A percentile compares a stretch with the other conserved stretches of the same genome.
These are phyloP conservation scores for Amblyopsis hoosieri DNA, from an alignment of 2,797 vertebrate species.

Conservation along the genomic window DNA sequence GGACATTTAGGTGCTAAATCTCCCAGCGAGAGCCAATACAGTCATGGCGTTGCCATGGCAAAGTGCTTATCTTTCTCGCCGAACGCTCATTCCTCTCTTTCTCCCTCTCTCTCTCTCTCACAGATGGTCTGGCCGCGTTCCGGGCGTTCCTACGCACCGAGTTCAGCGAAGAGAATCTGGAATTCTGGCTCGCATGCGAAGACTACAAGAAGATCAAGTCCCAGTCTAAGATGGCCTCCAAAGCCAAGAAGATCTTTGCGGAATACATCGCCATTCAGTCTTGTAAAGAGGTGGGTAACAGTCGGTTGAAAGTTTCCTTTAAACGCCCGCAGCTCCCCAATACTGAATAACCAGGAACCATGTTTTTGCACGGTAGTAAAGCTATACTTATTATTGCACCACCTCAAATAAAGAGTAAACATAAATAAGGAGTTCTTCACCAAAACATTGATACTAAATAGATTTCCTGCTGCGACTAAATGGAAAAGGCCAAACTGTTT, in stretches of 20 bases:
- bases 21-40: constrained; percentile 34
- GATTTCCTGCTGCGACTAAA: too few relatives aligned
- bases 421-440: too few relatives aligned
- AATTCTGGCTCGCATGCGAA: constrained; percentile 98
- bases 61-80: constrained; percentile 59
- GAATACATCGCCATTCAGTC: constrained; percentile 98
- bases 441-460: too few relatives aligned
- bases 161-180: constrained; percentile 98
- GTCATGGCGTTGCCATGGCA: constrained; percentile 72
- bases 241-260: constrained; percentile 95
- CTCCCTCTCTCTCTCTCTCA: constrained; percentile 31
- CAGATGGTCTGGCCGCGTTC: constrained; percentile 95
- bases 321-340: background rate
- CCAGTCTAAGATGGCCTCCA: constrained; percentile 94
- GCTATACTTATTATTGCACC: too few relatives aligned
- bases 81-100: constrained; percentile 57
- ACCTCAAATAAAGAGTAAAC: too few relatives aligned
- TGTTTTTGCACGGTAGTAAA: too few relatives aligned
- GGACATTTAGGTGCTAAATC: constrained; percentile 61
- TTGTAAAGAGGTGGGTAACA: constrained; percentile 91
- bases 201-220: constrained; percentile 98
- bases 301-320: background rate
- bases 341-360: too few relatives aligned
- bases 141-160: constrained; percentile 95
- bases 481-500: too few relatives aligned